Conservation (phyloP, 1,140 invertebrate species). For the Dinoponera quadriceps region DNA sequence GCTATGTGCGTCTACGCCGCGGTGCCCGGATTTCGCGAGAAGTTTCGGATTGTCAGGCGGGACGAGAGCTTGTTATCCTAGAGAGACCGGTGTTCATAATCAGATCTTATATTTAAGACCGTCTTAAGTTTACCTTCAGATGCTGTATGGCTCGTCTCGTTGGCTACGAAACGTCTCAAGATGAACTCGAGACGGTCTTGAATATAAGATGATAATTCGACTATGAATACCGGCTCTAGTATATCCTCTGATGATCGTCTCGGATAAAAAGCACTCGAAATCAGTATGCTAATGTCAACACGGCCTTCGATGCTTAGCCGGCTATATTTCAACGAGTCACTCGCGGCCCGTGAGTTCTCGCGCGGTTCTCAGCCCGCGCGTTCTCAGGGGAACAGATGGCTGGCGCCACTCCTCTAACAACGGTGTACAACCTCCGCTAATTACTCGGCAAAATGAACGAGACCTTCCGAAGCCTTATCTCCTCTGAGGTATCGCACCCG, state of each 20-base stretch:
- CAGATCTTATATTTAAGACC: no score
- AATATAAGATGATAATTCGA: no score
- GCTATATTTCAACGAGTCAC: slow-evolving; percentile 42
- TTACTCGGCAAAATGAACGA: slow-evolving; percentile 69
- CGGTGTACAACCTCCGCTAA: slow-evolving; percentile 68
- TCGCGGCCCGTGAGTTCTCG: slow-evolving; percentile 8
- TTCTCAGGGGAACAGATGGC: slow-evolving; percentile 57
- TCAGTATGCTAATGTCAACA: slow-evolving; percentile 32
- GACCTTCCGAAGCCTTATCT: slow-evolving; percentile 58
- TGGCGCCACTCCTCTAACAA: slow-evolving; percentile 67
- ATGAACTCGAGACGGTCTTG: no score
- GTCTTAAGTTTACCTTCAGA: no score
- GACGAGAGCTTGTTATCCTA: no score
- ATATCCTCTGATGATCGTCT: no score
- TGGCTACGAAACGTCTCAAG: no score
- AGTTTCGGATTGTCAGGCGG: not conserved
- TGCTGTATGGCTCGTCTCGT: no score
- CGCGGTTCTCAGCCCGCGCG: not conserved
- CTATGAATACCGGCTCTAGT: no score
- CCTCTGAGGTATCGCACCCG: slow-evolving; percentile 38
- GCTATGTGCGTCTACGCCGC: not conserved
- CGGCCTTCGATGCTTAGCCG: slow-evolving; percentile 23
- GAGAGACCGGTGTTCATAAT: no score
- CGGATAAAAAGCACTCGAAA: not conserved
- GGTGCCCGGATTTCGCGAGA: slow-evolving; percentile 2